Base-by-base conservation (phyloP, 2,888 invertebrate species). In the Melitaea athalia region DNA sequence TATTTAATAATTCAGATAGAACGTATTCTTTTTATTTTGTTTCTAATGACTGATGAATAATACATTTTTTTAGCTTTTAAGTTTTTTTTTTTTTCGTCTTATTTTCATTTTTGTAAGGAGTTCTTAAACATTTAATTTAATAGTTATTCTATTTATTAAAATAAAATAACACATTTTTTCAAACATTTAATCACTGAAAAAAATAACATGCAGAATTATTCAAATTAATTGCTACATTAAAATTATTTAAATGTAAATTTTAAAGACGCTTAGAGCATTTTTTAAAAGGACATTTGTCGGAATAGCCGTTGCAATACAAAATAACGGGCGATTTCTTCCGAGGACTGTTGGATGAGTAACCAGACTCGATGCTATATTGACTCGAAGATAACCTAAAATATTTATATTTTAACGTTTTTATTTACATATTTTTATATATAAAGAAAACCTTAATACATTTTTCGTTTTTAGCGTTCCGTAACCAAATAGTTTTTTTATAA, bases 281-380 rank as follows among this genome's bases (percentile, higher is more conserved):
- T 73, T 71, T 83, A 62, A 89, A 82, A 52, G 77, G 69, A 75
- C 86, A 87, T 76, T 83, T 78, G 59, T 74, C 81, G 24, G 82
- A 78, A 59, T 69, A 76, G 33, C 85, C 86, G 66, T 83, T 85
- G 75, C 85, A 86, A 74, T 85, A 88, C 3, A 78, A 45, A 53
- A 82, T 60, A 5, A 72, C 72, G 7, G 79, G 77, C 24, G 77
- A 76, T 45, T 64, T 69, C 49, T 78, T 76, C 60, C 70, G 69
- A 14, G 81, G 78, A 73, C 78, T 81, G 59, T 78, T 80, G 10
- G 88, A 82, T 33, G 69, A 72, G 74, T 87, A 89, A 10, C 86
- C 90, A 42, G 89, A 89, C 68, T 90, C 87, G 67, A 76, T 75
- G 73, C 80, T 82, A 63, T 65, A 59, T 63, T 80, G 76, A 75